Conservation (phyloP, 1,140 invertebrate species). For the Coenobita brevimanus region DNA sequence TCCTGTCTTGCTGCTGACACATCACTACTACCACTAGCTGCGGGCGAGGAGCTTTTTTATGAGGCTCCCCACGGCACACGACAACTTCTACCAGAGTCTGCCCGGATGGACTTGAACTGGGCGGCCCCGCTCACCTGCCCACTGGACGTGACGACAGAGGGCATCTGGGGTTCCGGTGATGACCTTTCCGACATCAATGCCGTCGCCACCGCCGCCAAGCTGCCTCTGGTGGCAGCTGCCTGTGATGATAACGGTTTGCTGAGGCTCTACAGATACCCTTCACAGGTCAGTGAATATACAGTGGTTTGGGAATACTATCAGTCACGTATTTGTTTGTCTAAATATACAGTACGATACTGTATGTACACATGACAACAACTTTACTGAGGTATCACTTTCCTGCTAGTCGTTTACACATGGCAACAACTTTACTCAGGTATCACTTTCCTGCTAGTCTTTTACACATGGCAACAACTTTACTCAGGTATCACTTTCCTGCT, state of each 20-base stretch:
- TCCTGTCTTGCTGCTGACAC: neutral
- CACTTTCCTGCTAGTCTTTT: too few relatives aligned
- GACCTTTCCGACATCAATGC: conserved; percentile 69
- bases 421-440: too few relatives aligned
- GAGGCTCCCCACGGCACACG: conserved; percentile 64
- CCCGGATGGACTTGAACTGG: conserved; percentile 48
- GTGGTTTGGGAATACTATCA: too few relatives aligned
- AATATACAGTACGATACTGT: neutral
- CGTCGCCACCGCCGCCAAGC: conserved; percentile 45
- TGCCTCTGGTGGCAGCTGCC: conserved; percentile 58
- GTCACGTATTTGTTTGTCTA: neutral
- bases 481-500: too few relatives aligned
- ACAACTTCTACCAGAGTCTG: conserved; percentile 56
- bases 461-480: too few relatives aligned
- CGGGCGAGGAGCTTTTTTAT: conserved; percentile 64
- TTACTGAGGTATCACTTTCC: too few relatives aligned
- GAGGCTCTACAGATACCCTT: conserved; percentile 61
- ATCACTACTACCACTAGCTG: conserved; percentile 31
- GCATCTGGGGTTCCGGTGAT: conserved; percentile 59
- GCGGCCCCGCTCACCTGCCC: conserved; percentile 52
- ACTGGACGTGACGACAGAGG: conserved; percentile 53
- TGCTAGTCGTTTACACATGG: too few relatives aligned
- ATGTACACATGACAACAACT: too few relatives aligned
- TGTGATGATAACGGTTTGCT: conserved; percentile 57
- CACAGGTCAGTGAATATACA: too few relatives aligned